Conservation (phyloP, 2,113 vertebrate species). For the Galemys pyrenaicus region DNA sequence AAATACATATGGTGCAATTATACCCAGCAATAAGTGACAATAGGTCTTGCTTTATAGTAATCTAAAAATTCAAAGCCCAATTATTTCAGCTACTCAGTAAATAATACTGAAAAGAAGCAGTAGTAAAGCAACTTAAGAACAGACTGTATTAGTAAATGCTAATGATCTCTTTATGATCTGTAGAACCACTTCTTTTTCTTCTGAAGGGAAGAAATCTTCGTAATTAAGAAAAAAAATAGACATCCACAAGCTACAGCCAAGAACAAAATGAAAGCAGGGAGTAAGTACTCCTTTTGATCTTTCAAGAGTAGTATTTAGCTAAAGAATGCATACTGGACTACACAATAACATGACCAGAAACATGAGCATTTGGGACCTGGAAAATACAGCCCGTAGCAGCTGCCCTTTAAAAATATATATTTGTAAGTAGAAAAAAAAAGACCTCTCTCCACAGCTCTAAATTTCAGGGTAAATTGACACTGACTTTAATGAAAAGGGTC, state of each 20-base stretch:
- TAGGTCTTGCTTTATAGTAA: conserved; percentile 74
- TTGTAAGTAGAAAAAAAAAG: conserved; percentile 6
- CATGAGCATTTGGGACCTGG: conserved; percentile 9
- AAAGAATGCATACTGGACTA: conserved; percentile 69
- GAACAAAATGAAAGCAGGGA: conserved; percentile 76
- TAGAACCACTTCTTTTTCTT: conserved; percentile 64
- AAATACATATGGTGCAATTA: conserved; percentile 75
- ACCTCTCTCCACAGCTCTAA: conserved; percentile 18
- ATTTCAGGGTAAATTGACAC: conserved; percentile 54
- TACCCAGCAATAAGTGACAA: conserved; percentile 72
- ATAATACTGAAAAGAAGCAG: conserved; percentile 50
- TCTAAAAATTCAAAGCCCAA: conserved; percentile 75
- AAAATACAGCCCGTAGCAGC: conserved; percentile 51
- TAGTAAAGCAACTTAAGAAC: conserved; percentile 67
- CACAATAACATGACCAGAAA: conserved; percentile 67
- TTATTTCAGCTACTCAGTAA: conserved; percentile 73
- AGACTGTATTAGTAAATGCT: conserved; percentile 56
- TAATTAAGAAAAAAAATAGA: conserved; percentile 56
- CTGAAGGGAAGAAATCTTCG: conserved; percentile 55
- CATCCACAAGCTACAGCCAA: conserved; percentile 69
- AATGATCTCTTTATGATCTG: conserved; percentile 69
- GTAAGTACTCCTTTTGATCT: conserved; percentile 71
- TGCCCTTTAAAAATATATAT: conserved; percentile 35
- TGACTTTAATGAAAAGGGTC: conserved; percentile 68
- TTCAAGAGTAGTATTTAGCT: conserved; percentile 67